A percentile compares a stretch with the other conserved stretches of the same genome.
These are phyloP conservation scores for Platichthys flesus DNA, from an alignment of 2,113 vertebrate genomes.

Conservation along the genomic window DNA sequence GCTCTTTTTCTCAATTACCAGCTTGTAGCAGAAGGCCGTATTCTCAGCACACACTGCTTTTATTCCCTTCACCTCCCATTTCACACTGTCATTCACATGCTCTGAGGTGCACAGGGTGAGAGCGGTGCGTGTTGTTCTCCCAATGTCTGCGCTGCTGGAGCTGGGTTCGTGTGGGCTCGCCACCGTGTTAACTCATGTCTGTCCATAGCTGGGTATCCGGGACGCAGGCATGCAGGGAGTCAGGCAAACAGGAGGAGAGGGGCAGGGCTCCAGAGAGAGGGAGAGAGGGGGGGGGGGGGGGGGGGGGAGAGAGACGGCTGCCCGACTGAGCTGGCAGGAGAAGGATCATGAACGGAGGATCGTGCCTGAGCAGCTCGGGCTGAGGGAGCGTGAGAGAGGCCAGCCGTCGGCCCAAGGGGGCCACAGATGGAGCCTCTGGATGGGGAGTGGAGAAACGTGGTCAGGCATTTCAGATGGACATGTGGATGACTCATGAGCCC, in stretches of 20 bases:
- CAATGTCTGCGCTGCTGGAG: constrained; percentile 53
- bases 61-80: constrained; percentile 10
- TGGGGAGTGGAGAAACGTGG: constrained; percentile 53
- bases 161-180: constrained; percentile 56
- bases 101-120: constrained; percentile 23
- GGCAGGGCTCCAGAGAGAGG: constrained; percentile 16
- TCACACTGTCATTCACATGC: constrained; percentile 33
- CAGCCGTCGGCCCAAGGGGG: constrained; percentile 60
- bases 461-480: constrained; percentile 60
- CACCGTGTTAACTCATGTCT: constrained; percentile 52
- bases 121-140: constrained; percentile 48
- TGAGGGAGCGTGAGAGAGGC: constrained; percentile 73
- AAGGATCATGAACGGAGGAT: constrained; percentile 52
- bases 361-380: constrained; percentile 56
- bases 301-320: too few species aligned
- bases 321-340: constrained; percentile 35
- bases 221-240: constrained; percentile 38
- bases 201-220: constrained; percentile 45
- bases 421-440: constrained; percentile 70
- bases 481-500: constrained; percentile 62
- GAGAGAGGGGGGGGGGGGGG: constrained; percentile 4
- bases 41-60: constrained; percentile 5
- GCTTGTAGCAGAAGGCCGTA: constrained; percentile 13
- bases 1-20: constrained; percentile 27
- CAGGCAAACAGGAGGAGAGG: constrained; percentile 32